A percentile compares a stretch with the other conserved stretches of the same genome.
Conservation (phyloP, 1,140 invertebrate genomes). For the Gonioctena quinquepunctata region DNA sequence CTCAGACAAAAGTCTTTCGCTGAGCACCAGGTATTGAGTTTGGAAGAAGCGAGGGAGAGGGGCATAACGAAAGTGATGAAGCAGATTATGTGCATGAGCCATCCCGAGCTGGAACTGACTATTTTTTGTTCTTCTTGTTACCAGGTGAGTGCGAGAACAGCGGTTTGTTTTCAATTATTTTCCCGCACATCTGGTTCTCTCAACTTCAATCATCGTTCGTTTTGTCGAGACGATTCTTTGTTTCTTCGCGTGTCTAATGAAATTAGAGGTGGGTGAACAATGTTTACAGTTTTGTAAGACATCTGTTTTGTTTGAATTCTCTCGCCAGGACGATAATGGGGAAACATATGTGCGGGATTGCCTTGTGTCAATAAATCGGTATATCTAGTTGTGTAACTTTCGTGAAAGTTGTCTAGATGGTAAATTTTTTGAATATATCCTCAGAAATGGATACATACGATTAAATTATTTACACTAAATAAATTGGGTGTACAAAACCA, state of each 20-base stretch:
- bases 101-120: slow-evolving; percentile 63
- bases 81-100: slow-evolving; percentile 61
- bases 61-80: slow-evolving; percentile 48
- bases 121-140: slow-evolving; percentile 66
- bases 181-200: background rate
- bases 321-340: background rate
- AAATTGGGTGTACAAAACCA: too few relatives aligned
- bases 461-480: too few relatives aligned
- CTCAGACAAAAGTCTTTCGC: slow-evolving; percentile 60
- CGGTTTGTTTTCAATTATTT: background rate
- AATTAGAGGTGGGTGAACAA: too few relatives aligned
- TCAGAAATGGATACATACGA: too few relatives aligned
- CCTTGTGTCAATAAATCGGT: background rate
- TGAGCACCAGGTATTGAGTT: slow-evolving; percentile 61
- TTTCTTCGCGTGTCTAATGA: background rate
- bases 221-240: background rate
- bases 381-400: too few relatives aligned
- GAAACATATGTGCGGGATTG: background rate
- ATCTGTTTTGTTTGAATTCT: background rate
- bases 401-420: too few relatives aligned
- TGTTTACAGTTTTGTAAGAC: background rate
- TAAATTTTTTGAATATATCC: too few relatives aligned
- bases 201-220: background rate
- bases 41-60: slow-evolving; percentile 58
- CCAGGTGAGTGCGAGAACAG: slow-evolving; percentile 51